Conservation (phyloP, 2,888 invertebrate genomes). For the Pilophorus perplexus region DNA sequence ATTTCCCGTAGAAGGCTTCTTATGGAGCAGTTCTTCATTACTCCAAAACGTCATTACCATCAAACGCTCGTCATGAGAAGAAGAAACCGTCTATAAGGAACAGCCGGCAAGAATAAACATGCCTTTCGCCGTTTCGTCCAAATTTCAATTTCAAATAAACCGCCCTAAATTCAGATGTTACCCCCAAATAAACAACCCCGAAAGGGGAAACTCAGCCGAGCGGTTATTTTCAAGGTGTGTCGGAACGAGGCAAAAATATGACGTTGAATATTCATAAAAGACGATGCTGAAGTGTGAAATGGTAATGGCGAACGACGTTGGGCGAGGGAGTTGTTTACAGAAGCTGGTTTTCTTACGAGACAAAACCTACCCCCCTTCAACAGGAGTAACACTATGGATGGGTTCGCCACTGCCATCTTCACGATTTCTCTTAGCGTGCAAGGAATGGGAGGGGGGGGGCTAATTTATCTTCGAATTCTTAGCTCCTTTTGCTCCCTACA, state of each 20-base stretch:
- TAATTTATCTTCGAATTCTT: conserved; percentile 15
- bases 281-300: conserved; percentile 18
- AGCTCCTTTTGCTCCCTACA: neutral
- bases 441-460: neutral
- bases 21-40: too few species aligned
- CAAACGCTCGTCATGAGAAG: too few species aligned
- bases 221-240: conserved; percentile 25
- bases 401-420: neutral
- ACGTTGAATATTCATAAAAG: conserved; percentile 24
- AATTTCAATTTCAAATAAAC: conserved; percentile 6
- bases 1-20: too few species aligned
- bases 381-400: neutral
- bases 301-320: conserved; percentile 4
- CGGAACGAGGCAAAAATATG: conserved; percentile 10
- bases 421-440: neutral
- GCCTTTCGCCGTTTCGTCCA: too few species aligned
- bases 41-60: too few species aligned
- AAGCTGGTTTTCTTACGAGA: conserved; percentile 11
- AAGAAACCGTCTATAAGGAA: too few species aligned
- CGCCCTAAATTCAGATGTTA: neutral
- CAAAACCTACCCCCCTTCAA: neutral
- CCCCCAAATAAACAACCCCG: conserved; percentile 6
- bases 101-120: too few species aligned
- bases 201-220: too few species aligned
- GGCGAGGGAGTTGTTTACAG: conserved; percentile 18